Evolutionary conservation across 1,140 invertebrate genomes (phyloP).

Genomic region (Battus philenor): DNA sequence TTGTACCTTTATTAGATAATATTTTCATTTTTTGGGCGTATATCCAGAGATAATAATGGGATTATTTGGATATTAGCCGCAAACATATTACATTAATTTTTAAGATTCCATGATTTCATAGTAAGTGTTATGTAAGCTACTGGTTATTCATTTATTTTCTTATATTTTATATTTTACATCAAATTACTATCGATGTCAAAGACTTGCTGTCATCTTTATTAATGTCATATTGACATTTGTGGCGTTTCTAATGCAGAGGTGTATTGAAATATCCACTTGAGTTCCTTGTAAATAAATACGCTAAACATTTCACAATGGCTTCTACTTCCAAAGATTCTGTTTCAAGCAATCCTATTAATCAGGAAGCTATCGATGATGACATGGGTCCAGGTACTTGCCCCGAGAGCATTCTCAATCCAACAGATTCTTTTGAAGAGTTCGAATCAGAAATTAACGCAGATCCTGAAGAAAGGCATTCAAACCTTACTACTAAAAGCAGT

Average conservation of each 20-base stretch:
- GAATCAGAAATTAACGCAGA: slow-evolving; percentile 80
- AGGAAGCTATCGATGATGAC: slow-evolving; percentile 33
- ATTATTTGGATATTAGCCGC: too few relatives aligned
- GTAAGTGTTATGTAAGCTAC: too few relatives aligned
- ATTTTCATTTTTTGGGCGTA: too few relatives aligned
- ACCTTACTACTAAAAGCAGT: slow-evolving; percentile 57
- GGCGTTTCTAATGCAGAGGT: slow-evolving; percentile 2
- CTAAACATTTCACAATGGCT: slow-evolving; percentile 34
- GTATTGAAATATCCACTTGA: slow-evolving; percentile 18
- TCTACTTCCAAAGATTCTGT: slow-evolving; percentile 54
- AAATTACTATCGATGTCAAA: slow-evolving; percentile 6
- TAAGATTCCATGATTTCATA: too few relatives aligned
- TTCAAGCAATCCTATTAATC: slow-evolving; percentile 16
- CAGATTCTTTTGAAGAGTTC: slow-evolving; percentile 83
- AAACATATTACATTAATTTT: too few relatives aligned
- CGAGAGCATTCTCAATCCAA: slow-evolving; percentile 82
- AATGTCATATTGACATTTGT: slow-evolving; percentile 11
- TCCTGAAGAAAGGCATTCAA: slow-evolving; percentile 74
- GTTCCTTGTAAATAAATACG: slow-evolving; percentile 7
- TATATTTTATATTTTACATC: too few relatives aligned
- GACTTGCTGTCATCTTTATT: too few relatives aligned
- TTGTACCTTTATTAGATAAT: too few relatives aligned
- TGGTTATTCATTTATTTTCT: too few relatives aligned
- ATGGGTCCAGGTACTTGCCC: slow-evolving; percentile 58
- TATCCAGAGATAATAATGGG: too few relatives aligned